These are phyloP conservation scores for Edolisoma coerulescens DNA, from an alignment of 2,113 vertebrate species.

Conservation along the genomic window DNA sequence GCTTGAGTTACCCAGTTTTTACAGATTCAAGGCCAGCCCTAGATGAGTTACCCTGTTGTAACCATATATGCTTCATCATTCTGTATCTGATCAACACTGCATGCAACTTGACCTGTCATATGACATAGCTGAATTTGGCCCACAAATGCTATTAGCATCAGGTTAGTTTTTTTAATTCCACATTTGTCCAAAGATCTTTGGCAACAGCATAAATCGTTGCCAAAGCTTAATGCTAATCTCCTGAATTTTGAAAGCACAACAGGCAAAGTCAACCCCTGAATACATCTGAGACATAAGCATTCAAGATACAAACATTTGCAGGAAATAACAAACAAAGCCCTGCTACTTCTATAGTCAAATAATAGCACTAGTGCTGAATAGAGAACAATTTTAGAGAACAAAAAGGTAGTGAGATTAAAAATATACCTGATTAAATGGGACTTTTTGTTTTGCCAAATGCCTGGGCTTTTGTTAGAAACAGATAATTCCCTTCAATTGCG, in stretches of 20 bases:
- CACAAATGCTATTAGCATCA: neutral
- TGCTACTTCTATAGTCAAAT: neutral
- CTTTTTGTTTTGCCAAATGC: neutral
- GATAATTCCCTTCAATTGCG: neutral
- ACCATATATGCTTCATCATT: neutral
- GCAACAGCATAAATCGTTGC: neutral
- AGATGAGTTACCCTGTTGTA: neutral
- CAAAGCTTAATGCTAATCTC: conserved; percentile 20
- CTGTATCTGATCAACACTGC: neutral
- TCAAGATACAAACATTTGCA: neutral
- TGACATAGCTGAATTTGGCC: neutral
- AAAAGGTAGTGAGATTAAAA: neutral
- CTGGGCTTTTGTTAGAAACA: neutral
- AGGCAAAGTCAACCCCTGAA: neutral
- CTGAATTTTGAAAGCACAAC: conserved; percentile 34
- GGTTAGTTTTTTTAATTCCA: neutral
- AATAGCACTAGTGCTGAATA: neutral
- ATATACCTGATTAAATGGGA: neutral
- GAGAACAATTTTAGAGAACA: neutral
- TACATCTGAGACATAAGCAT: neutral
- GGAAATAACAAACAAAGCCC: neutral
- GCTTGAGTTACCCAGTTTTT: neutral
- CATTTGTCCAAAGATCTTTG: neutral
- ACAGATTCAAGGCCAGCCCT: neutral
- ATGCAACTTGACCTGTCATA: neutral